Evolutionary conservation across 2,113 vertebrate genomes (phyloP).

Genomic region (Mugil cephalus): DNA sequence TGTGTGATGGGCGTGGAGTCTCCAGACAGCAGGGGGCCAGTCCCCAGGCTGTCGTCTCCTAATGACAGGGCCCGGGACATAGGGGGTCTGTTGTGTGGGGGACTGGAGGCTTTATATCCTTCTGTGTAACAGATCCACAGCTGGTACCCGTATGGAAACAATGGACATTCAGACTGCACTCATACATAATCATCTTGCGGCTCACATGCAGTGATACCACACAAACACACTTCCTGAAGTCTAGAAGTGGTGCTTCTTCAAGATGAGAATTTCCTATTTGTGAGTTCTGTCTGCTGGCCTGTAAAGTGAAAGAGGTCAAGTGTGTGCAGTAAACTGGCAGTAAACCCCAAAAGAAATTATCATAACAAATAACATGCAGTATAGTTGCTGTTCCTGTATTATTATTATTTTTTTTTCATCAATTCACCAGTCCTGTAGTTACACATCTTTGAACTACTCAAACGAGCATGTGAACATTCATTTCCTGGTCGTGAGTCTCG

Average conservation of each 20-base stretch:
- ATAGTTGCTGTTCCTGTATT: too few relatives aligned
- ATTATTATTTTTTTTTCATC: too few relatives aligned
- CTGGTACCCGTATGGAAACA: conserved; percentile 36
- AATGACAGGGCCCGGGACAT: conserved; percentile 46
- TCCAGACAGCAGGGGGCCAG: conserved; percentile 43
- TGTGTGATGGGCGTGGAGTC: conserved; percentile 13
- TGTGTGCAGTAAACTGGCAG: not conserved
- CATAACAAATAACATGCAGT: not conserved
- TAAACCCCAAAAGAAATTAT: not conserved
- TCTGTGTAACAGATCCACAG: conserved; percentile 40
- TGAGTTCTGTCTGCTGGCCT: not conserved
- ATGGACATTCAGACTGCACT: conserved; percentile 23
- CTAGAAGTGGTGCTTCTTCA: not conserved
- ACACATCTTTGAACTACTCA: too few relatives aligned
- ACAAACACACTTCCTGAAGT: not conserved
- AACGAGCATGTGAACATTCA: too few relatives aligned
- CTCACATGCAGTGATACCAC: not conserved
- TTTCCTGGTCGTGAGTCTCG: too few relatives aligned
- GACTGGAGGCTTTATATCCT: conserved; percentile 3
- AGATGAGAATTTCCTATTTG: not conserved
- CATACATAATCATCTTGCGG: conserved; percentile 28
- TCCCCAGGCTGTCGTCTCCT: conserved; percentile 33
- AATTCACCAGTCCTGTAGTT: too few relatives aligned
- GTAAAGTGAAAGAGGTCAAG: not conserved
- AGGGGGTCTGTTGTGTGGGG: conserved; percentile 19